These are phyloP conservation scores for Etheostoma nigrum DNA, from an alignment of 2,797 vertebrate species.

Conservation along the genomic window DNA sequence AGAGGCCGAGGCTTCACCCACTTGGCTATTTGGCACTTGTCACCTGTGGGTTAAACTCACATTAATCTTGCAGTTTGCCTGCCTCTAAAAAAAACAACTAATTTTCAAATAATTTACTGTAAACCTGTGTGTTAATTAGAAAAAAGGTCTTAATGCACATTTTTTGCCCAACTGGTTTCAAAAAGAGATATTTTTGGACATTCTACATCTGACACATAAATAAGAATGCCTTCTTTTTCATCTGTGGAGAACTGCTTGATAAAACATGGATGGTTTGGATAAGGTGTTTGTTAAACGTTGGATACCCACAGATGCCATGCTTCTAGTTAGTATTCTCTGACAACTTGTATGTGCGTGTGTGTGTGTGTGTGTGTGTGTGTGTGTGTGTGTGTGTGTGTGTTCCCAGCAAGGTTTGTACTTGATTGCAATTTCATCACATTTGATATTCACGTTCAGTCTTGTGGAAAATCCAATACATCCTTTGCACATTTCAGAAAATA, in stretches of 20 bases:
- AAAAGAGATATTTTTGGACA: background rate
- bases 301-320: constrained; percentile 22
- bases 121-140: background rate
- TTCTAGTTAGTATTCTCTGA: constrained; percentile 40
- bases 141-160: background rate
- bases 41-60: background rate
- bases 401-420: constrained; percentile 13
- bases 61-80: background rate
- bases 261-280: constrained; percentile 19
- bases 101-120: background rate
- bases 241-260: constrained; percentile 10
- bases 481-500: constrained; percentile 56
- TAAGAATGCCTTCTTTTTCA: background rate
- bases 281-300: constrained; percentile 16
- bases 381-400: constrained; percentile 17
- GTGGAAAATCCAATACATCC: constrained; percentile 53
- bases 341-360: constrained; percentile 22
- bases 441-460: constrained; percentile 48
- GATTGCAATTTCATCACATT: constrained; percentile 60
- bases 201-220: background rate
- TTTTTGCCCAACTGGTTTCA: background rate
- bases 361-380: constrained; percentile 7
- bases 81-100: constrained; percentile 13
- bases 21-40: constrained; percentile 16
- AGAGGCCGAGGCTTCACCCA: background rate